phyloP scores from a whole-genome alignment of 2,797 vertebrate genomes.

The Nannoperca australis region DNA sequence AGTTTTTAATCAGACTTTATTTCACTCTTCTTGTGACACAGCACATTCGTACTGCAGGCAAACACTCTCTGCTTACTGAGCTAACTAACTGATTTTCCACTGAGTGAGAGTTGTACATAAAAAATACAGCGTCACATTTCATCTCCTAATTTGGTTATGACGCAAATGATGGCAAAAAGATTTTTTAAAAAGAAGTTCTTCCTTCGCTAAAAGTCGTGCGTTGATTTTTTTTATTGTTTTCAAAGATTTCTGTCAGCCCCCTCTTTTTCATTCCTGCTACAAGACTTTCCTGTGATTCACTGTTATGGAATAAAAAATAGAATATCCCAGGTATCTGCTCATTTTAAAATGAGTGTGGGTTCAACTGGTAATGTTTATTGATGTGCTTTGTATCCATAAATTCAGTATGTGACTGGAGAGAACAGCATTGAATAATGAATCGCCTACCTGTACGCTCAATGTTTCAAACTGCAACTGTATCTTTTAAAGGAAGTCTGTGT shows the following conservation, averaged over 20 bases:
- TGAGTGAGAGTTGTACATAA: slow-evolving; percentile 9
- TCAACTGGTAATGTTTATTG: slow-evolving; percentile 76
- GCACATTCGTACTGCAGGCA: slow-evolving; percentile 37
- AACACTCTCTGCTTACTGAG: slow-evolving; percentile 20
- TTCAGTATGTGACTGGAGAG: slow-evolving; percentile 24
- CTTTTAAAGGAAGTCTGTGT: slow-evolving; percentile 19
- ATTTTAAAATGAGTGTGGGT: slow-evolving; percentile 74
- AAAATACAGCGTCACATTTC: slow-evolving; percentile 13
- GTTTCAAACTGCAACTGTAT: slow-evolving; percentile 1
- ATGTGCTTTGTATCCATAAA: slow-evolving; percentile 60
- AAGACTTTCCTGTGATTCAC: slow-evolving; percentile 62
- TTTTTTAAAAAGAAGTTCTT: not conserved
- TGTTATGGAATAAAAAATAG: slow-evolving; percentile 65
- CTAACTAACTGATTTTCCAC: slow-evolving; percentile 41
- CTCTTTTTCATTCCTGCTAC: slow-evolving; percentile 55
- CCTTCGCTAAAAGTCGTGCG: slow-evolving; percentile 25
- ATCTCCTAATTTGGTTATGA: slow-evolving; percentile 34
- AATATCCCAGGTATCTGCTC: slow-evolving; percentile 59
- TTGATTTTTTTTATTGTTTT: slow-evolving; percentile 62
- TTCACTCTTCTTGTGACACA: slow-evolving; percentile 43
- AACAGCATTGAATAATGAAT: slow-evolving; percentile 43
- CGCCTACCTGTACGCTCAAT: slow-evolving; percentile 20
- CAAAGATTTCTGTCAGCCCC: slow-evolving; percentile 46
- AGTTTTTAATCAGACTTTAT: slow-evolving; percentile 31
- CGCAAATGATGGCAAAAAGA: slow-evolving; percentile 33